Evolutionary conservation across 2,888 invertebrate species (phyloP).

Genomic region (Gymnocheta viridis): DNA sequence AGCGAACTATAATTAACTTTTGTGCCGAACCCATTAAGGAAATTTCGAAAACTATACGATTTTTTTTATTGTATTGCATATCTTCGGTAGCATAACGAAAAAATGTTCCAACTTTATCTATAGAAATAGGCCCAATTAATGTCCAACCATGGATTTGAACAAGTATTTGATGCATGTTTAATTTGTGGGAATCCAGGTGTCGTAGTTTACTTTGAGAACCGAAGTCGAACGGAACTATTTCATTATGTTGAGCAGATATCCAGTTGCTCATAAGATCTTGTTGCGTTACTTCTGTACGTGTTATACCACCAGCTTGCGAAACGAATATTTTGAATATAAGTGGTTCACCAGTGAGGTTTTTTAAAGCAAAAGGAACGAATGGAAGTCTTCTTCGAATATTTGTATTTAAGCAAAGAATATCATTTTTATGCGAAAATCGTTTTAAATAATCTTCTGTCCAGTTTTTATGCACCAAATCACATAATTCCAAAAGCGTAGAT

Average conservation of each 20-base stretch:
- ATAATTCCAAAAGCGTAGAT: slow-evolving; percentile 92
- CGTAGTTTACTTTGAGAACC: slow-evolving; percentile 88
- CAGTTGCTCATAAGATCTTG: slow-evolving; percentile 84
- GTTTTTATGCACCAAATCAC: slow-evolving; percentile 90
- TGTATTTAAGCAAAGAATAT: slow-evolving; percentile 48
- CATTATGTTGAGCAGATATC: slow-evolving; percentile 88
- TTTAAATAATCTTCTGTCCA: slow-evolving; percentile 92
- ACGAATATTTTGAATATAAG: slow-evolving; percentile 93
- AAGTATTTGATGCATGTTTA: slow-evolving; percentile 92
- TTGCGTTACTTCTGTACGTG: slow-evolving; percentile 78
- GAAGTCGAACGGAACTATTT: slow-evolving; percentile 93
- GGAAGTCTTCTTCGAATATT: slow-evolving; percentile 90
- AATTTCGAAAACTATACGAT: slow-evolving; percentile 95
- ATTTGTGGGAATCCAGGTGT: slow-evolving; percentile 89
- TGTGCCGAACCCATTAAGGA: slow-evolving; percentile 96
- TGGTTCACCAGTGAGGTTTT: slow-evolving; percentile 94
- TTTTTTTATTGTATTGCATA: slow-evolving; percentile 82
- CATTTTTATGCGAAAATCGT: slow-evolving; percentile 27
- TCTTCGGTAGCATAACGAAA: slow-evolving; percentile 87
- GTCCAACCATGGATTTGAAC: slow-evolving; percentile 96
- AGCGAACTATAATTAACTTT: slow-evolving; percentile 93
- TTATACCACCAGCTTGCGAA: slow-evolving; percentile 85
- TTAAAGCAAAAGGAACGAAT: slow-evolving; percentile 96
- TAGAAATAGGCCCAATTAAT: slow-evolving; percentile 92
- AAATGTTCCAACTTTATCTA: slow-evolving; percentile 97